Evolutionary conservation across 2,888 invertebrate genomes (phyloP).

Genomic region (Lochmaea crataegi): DNA sequence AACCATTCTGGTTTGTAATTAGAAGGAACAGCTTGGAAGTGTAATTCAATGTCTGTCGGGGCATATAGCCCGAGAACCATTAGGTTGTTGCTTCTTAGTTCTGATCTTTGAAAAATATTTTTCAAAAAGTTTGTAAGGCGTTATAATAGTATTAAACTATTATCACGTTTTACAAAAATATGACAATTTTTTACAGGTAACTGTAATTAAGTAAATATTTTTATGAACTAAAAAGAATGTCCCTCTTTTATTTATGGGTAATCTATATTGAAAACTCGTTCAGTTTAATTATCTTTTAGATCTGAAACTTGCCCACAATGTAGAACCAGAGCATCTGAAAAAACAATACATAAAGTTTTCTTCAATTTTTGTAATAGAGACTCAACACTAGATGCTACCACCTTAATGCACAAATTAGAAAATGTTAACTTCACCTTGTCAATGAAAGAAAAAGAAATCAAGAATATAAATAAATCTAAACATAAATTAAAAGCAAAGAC

Average conservation of each 20-base stretch:
- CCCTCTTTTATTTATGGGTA: neutral
- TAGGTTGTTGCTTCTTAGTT: no score
- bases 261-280: neutral
- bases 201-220: no score
- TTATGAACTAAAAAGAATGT: neutral
- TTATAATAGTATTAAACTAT: no score
- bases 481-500: constrained; percentile 59
- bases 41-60: no score
- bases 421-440: constrained; percentile 70
- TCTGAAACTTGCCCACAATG: constrained; percentile 84
- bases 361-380: constrained; percentile 74
- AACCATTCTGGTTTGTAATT: no score
- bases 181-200: no score
- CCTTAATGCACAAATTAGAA: constrained; percentile 75
- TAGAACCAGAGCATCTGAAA: constrained; percentile 73
- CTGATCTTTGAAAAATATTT: no score
- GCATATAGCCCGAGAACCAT: no score
- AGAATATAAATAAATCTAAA: constrained; percentile 57
- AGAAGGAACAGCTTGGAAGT: no score
- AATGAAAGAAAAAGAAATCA: constrained; percentile 67
- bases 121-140: no score
- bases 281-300: constrained; percentile 62
- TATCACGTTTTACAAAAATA: no score
- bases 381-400: constrained; percentile 70
- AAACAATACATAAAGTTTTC: constrained; percentile 74